phyloP scores from a whole-genome alignment of 2,888 invertebrate genomes.

The Agrotis clavis region DNA sequence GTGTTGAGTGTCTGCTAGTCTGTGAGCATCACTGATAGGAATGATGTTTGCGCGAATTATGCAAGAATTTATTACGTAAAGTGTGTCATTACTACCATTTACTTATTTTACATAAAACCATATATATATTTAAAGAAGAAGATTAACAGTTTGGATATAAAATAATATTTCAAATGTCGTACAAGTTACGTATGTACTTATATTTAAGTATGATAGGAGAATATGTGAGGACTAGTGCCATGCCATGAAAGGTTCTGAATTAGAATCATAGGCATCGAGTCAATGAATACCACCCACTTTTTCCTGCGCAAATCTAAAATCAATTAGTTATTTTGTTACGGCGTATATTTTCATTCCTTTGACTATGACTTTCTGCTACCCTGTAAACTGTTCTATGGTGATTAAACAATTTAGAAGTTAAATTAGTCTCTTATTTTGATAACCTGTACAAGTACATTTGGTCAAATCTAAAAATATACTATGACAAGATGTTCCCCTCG shows the following conservation, averaged over 20 bases:
- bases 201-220: slow-evolving; percentile 89
- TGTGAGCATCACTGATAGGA: slow-evolving; percentile 90
- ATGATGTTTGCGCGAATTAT: slow-evolving; percentile 90
- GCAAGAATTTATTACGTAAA: slow-evolving; percentile 85
- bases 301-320: slow-evolving; percentile 87
- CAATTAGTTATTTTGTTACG: slow-evolving; percentile 84
- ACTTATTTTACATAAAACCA: slow-evolving; percentile 67
- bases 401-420: slow-evolving; percentile 86
- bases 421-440: slow-evolving; percentile 57
- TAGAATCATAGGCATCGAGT: slow-evolving; percentile 90
- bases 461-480: neutral
- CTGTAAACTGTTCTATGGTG: slow-evolving; percentile 89
- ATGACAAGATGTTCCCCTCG: too few species aligned
- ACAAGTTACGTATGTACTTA: slow-evolving; percentile 75
- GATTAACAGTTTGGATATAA: slow-evolving; percentile 66
- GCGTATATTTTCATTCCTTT: slow-evolving; percentile 81
- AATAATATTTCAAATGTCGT: slow-evolving; percentile 73
- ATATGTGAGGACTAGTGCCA: slow-evolving; percentile 91
- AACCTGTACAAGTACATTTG: slow-evolving; percentile 14
- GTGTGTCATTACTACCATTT: slow-evolving; percentile 74
- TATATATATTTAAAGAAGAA: slow-evolving; percentile 63
- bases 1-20: slow-evolving; percentile 89
- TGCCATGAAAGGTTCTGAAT: slow-evolving; percentile 91
- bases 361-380: slow-evolving; percentile 79
- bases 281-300: slow-evolving; percentile 90